A percentile compares a stretch with the other conserved stretches of the same genome.
Conservation (phyloP, 1,140 invertebrate species). For the Drosophila tropicalis region DNA sequence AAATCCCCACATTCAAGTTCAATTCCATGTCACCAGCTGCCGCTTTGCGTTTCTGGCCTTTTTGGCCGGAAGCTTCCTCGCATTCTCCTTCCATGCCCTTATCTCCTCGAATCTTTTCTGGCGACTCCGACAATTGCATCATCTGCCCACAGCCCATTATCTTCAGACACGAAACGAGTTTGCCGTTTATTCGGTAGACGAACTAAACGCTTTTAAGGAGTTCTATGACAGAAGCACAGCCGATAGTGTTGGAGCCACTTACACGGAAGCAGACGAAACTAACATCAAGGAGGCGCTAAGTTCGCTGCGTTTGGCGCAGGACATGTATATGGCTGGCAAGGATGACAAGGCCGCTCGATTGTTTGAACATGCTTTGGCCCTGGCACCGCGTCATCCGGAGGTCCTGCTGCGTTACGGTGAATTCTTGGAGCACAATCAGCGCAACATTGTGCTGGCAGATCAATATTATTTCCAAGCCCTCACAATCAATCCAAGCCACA, state of each 20-base stretch:
- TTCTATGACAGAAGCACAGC: conserved; percentile 67
- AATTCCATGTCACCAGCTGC: conserved; percentile 19
- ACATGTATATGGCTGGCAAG: conserved; percentile 92
- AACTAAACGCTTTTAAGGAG: conserved; percentile 67
- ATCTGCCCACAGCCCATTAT: conserved; percentile 65
- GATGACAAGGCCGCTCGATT: conserved; percentile 93
- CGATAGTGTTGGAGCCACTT: conserved; percentile 58
- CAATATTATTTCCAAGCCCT: conserved; percentile 93
- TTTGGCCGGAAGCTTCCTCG: conserved; percentile 58
- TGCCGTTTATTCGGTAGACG: conserved; percentile 68
- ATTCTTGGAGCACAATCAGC: conserved; percentile 93
- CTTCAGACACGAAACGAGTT: conserved; percentile 77
- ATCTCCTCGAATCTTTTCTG: conserved; percentile 28
- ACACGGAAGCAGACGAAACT: conserved; percentile 53
- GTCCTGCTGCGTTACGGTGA: conserved; percentile 96
- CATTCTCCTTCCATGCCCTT: conserved; percentile 52
- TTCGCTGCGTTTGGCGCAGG: conserved; percentile 91
- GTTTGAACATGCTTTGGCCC: conserved; percentile 94
- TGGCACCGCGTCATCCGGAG: conserved; percentile 96
- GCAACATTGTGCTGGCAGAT: conserved; percentile 95
- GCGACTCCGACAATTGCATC: conserved; percentile 55
- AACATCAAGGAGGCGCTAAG: conserved; percentile 89
- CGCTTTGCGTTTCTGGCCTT: conserved; percentile 52
- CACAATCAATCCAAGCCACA: conserved; percentile 91
- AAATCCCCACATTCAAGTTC: background rate